phyloP scores from a whole-genome alignment of 2,888 invertebrate species.

The Tupiocoris notatus region DNA sequence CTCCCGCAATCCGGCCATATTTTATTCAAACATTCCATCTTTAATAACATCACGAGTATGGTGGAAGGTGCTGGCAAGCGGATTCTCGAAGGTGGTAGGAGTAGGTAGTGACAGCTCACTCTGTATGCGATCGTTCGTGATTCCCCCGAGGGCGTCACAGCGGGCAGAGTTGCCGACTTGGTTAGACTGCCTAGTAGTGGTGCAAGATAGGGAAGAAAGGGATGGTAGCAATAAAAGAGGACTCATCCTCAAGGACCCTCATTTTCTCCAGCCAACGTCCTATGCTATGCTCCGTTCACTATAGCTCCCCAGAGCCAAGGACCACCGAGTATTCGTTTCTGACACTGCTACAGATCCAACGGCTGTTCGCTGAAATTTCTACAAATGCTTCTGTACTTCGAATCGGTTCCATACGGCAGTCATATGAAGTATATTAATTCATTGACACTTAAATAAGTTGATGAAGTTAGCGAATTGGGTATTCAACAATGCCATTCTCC shows the following conservation, averaged over 20 bases:
- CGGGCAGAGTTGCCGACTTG: background rate
- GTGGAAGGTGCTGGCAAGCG: background rate
- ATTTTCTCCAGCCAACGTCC: background rate
- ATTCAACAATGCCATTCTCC: too few relatives aligned
- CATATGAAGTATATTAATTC: too few relatives aligned
- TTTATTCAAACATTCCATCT: slow-evolving; percentile 39
- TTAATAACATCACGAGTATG: slow-evolving; percentile 31
- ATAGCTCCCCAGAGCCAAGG: background rate
- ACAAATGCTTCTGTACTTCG: too few relatives aligned
- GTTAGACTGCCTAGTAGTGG: too few relatives aligned
- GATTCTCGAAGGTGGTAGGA: background rate
- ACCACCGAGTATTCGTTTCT: background rate
- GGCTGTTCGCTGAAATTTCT: background rate
- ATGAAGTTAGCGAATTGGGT: too few relatives aligned
- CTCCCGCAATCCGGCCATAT: slow-evolving; percentile 32
- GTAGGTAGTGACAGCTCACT: slow-evolving; percentile 27
- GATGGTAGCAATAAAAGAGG: background rate
- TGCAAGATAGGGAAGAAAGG: too few relatives aligned
- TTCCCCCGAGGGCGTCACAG: slow-evolving; percentile 9
- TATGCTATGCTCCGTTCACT: background rate
- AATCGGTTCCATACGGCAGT: too few relatives aligned
- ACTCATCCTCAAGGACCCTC: background rate
- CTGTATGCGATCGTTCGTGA: slow-evolving; percentile 28
- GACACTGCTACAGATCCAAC: background rate
- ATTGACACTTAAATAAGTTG: too few relatives aligned